These are phyloP conservation scores for Tamandua tetradactyla DNA, from an alignment of 2,797 vertebrate species.

Conservation along the genomic window DNA sequence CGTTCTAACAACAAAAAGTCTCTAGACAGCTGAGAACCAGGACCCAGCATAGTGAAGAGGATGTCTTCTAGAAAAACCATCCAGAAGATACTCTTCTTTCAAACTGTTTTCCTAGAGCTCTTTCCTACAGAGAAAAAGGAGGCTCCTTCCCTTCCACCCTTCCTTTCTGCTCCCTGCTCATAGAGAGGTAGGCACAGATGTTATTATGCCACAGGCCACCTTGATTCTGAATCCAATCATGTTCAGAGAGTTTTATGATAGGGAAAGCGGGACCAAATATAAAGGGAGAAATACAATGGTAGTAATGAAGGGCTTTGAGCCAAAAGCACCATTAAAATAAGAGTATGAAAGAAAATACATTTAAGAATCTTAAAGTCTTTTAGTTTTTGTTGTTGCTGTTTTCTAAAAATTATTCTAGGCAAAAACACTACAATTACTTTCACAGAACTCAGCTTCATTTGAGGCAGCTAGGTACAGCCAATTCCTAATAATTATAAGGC, in stretches of 20 bases:
- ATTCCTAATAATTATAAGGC: conserved; percentile 57
- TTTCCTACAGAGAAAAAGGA: background rate
- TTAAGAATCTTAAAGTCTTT: conserved; percentile 39
- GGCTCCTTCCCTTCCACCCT: background rate
- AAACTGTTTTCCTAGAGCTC: background rate
- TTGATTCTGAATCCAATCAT: background rate
- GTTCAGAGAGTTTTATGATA: conserved; percentile 19
- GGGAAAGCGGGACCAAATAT: conserved; percentile 57
- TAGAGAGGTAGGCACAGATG: background rate
- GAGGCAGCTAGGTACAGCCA: background rate
- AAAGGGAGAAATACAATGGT: conserved; percentile 64
- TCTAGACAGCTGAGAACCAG: background rate
- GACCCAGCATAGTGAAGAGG: background rate
- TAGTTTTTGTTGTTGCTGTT: background rate
- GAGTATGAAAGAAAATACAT: conserved; percentile 66
- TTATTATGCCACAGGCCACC: background rate
- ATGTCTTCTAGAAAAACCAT: background rate
- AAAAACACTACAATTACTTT: conserved; percentile 67
- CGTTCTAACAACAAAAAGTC: background rate
- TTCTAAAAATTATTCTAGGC: background rate
- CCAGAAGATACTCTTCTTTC: background rate
- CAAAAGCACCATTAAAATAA: conserved; percentile 77
- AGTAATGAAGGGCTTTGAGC: conserved; percentile 58
- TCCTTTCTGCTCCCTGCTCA: background rate
- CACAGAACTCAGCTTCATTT: conserved; percentile 46